A percentile compares a stretch with the other conserved stretches of the same genome.
phyloP scores from a whole-genome alignment of 2,888 invertebrate species.

The Stegana nigrithorax region DNA sequence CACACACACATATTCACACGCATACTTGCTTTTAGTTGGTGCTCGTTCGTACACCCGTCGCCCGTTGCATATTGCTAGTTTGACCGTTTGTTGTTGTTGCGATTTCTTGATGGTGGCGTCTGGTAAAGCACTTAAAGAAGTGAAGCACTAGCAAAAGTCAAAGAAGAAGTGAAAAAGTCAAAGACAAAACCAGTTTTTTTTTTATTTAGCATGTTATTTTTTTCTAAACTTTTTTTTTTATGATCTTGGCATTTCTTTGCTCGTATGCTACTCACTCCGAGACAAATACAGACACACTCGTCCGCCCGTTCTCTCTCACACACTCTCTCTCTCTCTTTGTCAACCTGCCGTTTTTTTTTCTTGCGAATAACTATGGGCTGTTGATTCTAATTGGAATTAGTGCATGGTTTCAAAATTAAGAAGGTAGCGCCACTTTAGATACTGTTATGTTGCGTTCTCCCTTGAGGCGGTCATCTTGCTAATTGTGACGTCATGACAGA shows the following conservation, averaged over 20 bases:
- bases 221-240: too few species aligned
- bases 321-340: conserved; percentile 8
- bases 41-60: too few species aligned
- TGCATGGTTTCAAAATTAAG: too few species aligned
- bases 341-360: conserved; percentile 20
- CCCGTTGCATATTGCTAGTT: conserved; percentile 18
- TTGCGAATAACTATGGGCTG: too few species aligned
- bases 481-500: too few species aligned
- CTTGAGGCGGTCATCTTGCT: too few species aligned
- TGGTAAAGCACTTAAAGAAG: background rate
- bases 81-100: background rate
- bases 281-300: too few species aligned
- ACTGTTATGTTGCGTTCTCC: too few species aligned
- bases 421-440: too few species aligned
- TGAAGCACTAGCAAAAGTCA: background rate
- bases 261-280: too few species aligned
- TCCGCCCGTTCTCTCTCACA: conserved; percentile 36
- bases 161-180: background rate
- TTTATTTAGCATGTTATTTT: too few species aligned
- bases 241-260: conserved; percentile 23
- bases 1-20: conserved; percentile 11
- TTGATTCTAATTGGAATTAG: too few species aligned
- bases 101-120: background rate
- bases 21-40: conserved; percentile 25
- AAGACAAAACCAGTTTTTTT: background rate